These are phyloP conservation scores for Pandemis heparana DNA, from an alignment of 2,888 invertebrate species.

Conservation along the genomic window DNA sequence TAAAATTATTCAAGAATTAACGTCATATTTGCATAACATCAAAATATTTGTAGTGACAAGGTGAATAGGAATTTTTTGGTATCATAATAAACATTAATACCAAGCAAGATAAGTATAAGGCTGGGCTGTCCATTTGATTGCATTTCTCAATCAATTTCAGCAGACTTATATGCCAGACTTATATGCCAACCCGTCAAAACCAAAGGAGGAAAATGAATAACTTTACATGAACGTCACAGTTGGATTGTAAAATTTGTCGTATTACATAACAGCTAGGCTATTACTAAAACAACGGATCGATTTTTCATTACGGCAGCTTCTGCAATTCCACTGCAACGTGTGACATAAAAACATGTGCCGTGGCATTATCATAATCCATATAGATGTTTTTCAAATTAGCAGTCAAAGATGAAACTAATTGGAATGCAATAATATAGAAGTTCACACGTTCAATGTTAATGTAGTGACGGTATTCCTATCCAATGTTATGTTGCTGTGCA, in stretches of 20 bases:
- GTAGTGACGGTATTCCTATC: background rate
- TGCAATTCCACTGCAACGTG: too few species aligned
- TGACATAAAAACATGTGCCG: background rate
- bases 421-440: background rate
- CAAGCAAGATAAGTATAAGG: constrained; percentile 10
- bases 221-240: too few species aligned
- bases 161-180: too few species aligned
- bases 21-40: constrained; percentile 14
- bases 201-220: too few species aligned
- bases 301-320: too few species aligned
- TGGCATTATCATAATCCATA: background rate
- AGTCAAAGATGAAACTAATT: background rate
- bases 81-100: constrained; percentile 6
- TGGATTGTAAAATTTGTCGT: too few species aligned
- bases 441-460: background rate
- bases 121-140: background rate
- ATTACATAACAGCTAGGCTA: too few species aligned
- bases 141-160: too few species aligned
- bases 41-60: constrained; percentile 30
- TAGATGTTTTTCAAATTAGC: background rate
- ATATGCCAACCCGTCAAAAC: too few species aligned
- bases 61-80: constrained; percentile 2
- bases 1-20: constrained; percentile 6
- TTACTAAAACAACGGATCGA: too few species aligned
- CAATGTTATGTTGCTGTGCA: background rate